Percentiles rank a stretch among this genome's conserved stretches.
phyloP scores from a whole-genome alignment of 2,797 vertebrate genomes.

The Acropternis orthonyx region DNA sequence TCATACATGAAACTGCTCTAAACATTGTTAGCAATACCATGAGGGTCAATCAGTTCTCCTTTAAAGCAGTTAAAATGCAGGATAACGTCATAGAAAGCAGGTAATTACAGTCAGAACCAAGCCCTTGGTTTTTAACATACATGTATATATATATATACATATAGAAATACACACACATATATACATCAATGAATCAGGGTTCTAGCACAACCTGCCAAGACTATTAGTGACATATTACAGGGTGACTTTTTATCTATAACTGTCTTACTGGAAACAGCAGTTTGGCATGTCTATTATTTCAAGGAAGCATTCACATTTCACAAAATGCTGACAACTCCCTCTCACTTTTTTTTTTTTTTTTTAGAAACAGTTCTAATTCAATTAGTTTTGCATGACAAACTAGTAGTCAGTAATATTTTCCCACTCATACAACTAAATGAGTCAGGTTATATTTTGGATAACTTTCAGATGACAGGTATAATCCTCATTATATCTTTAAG shows the following conservation, averaged over 20 bases:
- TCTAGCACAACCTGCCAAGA: not conserved
- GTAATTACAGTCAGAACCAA: not conserved
- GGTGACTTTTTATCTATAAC: not conserved
- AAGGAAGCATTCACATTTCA: not conserved
- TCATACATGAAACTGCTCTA: not conserved
- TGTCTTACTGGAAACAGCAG: not conserved
- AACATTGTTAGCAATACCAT: not conserved
- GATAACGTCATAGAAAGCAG: not conserved
- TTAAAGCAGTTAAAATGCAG: not conserved
- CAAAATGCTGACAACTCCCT: not conserved
- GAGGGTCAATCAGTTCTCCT: not conserved
- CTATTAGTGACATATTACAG: not conserved
- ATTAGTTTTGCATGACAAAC: constrained; percentile 8
- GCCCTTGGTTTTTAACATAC: not conserved
- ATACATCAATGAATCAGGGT: not conserved
- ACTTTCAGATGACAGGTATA: constrained; percentile 9
- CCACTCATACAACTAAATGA: constrained; percentile 25
- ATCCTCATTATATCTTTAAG: constrained; percentile 1
- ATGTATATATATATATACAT: fast-evolving
- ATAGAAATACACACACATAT: fast-evolving
- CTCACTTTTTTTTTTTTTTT: not conserved
- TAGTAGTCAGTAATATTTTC: constrained; percentile 34
- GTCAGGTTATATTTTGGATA: constrained; percentile 23
- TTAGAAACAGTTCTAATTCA: not conserved
- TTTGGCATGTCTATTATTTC: not conserved